Conservation (phyloP, 2,888 invertebrate species). For the Heteromyza rotundicornis region DNA sequence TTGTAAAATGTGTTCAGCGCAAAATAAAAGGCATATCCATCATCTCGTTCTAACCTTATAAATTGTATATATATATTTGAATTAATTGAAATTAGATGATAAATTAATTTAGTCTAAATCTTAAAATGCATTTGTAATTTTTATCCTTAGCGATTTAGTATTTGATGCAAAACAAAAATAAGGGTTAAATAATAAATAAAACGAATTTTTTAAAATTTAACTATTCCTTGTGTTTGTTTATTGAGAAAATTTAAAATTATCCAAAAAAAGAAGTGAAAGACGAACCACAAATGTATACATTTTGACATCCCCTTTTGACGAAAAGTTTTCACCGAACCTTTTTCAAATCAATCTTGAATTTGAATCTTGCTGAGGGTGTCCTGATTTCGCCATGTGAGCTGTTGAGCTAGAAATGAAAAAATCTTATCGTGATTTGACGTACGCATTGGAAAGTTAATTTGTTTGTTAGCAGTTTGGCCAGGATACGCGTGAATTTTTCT, state of each 20-base stretch:
- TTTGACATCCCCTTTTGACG: too few species aligned
- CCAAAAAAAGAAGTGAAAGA: not conserved
- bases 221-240: too few species aligned
- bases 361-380: too few species aligned
- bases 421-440: too few species aligned
- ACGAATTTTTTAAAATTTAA: not conserved
- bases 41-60: not conserved
- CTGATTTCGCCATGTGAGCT: too few species aligned
- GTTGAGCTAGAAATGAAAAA: too few species aligned
- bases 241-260: too few species aligned
- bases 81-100: not conserved
- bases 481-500: too few species aligned
- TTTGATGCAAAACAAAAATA: conserved; percentile 47
- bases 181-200: conserved; percentile 22
- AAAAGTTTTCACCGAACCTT: too few species aligned
- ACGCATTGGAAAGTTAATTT: too few species aligned
- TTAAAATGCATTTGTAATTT: conserved; percentile 44
- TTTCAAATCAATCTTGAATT: too few species aligned
- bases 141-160: conserved; percentile 51
- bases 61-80: not conserved
- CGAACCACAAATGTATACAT: not conserved
- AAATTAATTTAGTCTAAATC: conserved; percentile 5
- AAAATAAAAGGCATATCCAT: conserved; percentile 13
- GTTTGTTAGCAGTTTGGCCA: too few species aligned
- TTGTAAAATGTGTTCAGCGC: conserved; percentile 13